Conservation (phyloP, 2,113 vertebrate genomes). For the Castor canadensis region DNA sequence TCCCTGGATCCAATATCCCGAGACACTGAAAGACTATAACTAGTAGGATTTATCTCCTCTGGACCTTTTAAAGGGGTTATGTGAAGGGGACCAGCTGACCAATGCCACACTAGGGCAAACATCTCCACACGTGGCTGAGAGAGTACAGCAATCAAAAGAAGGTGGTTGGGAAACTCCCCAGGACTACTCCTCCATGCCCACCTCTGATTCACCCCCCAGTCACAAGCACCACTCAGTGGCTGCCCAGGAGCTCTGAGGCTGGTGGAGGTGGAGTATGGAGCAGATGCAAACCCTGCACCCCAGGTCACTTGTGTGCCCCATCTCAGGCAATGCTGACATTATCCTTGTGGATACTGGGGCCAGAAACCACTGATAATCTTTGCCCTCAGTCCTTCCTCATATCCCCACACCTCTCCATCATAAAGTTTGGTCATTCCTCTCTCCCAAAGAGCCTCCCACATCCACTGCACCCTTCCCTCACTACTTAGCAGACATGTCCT, state of each 20-base stretch:
- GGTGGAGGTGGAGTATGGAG: neutral
- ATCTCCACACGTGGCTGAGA: neutral
- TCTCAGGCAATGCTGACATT: neutral
- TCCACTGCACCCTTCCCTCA: neutral
- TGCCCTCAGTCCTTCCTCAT: neutral
- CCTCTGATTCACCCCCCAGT: too few relatives aligned
- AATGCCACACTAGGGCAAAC: too few relatives aligned
- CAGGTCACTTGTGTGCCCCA: neutral
- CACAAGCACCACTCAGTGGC: too few relatives aligned
- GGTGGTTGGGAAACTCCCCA: neutral
- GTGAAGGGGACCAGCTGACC: neutral
- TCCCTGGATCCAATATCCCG: neutral
- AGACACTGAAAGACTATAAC: neutral
- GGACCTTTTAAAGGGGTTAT: neutral
- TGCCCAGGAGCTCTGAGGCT: neutral
- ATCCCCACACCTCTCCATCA: neutral
- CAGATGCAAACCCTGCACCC: neutral
- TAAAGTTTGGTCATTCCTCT: neutral
- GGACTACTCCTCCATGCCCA: accelerated
- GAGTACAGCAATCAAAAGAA: neutral
- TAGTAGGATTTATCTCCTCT: neutral
- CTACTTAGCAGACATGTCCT: neutral
- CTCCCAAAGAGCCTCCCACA: neutral
- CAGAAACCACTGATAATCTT: neutral
- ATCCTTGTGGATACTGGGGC: neutral